Evolutionary conservation across 2,113 vertebrate genomes (phyloP), one percentile per base, ranked within the genome.

Genomic region (Anoplopoma fimbria): DNA sequence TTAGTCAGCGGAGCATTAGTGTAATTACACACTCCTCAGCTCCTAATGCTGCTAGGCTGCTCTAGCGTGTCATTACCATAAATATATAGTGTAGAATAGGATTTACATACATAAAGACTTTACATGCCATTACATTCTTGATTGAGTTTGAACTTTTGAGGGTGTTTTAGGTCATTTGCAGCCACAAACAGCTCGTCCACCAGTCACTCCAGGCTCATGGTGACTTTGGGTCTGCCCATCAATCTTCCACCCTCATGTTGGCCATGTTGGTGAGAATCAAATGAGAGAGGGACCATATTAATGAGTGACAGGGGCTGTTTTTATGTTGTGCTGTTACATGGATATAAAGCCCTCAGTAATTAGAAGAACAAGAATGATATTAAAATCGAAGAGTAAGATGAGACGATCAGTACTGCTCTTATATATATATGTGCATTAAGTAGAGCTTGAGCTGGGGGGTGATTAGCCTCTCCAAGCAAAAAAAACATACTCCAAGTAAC

Each of bases 11-110:
- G 88, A 91, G 91, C 90, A 93, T 92, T 91, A 91, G 87, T 92
- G 90, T 93, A 93, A 93, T 93, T 94, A 92, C 91, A 92, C 90
- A 94, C 89, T 91, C 77, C 79, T 93, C 88, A 90, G 78, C 88
- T 92, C 77, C 75, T 81, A 86, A 84, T 19, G 29, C 88, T 88
- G 86, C 88, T 87, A 75, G 82, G 87, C 83, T 82, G 86, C 88
- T 93, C 87, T 83, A 87, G 87, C 42, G 58, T 90, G 82, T 91
- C 88, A 93, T 93, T 91, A 90, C 87, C 81, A 90, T 89, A 91
- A 91, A 91, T 90, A 92, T 90, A 91, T 85, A 90, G 85, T 85
- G 77, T 65, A 60, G 77, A 89, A 91, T 87, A 86, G 93, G 91
- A 94, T 92, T 93, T 91, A 89, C 88, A 93, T 93, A 89, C 82